These are phyloP conservation scores for Globodera rostochiensis DNA, from an alignment of 1,140 invertebrate species.

Conservation along the genomic window DNA sequence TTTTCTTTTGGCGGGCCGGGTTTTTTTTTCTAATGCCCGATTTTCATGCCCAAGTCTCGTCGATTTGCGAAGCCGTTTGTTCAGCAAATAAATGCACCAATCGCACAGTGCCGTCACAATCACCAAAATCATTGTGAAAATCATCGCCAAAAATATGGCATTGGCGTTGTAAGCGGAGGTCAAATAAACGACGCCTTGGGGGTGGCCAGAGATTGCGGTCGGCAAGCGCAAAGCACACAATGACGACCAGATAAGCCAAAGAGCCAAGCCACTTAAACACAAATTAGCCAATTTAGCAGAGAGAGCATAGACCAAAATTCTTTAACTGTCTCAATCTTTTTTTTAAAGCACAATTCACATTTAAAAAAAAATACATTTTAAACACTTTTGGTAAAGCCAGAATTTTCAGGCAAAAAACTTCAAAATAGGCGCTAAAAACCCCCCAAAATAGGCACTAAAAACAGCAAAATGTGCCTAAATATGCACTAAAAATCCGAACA, in stretches of 20 bases:
- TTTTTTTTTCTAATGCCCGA: not conserved
- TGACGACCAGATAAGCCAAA: not conserved
- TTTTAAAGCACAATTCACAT: too few species aligned
- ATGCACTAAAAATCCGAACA: too few species aligned
- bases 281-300: too few species aligned
- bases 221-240: not conserved
- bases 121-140: conserved; percentile 3
- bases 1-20: too few species aligned
- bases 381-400: too few species aligned
- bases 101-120: conserved; percentile 7
- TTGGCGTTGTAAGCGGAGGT: conserved; percentile 14
- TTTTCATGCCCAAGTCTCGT: not conserved
- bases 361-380: too few species aligned
- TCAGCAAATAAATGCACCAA: conserved; percentile 11
- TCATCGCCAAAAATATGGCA: not conserved
- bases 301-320: too few species aligned
- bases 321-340: too few species aligned
- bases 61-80: not conserved
- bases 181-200: conserved; percentile 1
- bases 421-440: too few species aligned
- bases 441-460: too few species aligned
- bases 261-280: conserved; percentile 3
- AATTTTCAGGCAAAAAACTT: too few species aligned
- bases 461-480: too few species aligned
- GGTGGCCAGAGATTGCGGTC: conserved; percentile 17